Percentiles rank a stretch among this genome's conserved stretches.
These are phyloP conservation scores for Phymorhynchus buccinoides DNA, from an alignment of 1,140 invertebrate genomes.

Conservation along the genomic window DNA sequence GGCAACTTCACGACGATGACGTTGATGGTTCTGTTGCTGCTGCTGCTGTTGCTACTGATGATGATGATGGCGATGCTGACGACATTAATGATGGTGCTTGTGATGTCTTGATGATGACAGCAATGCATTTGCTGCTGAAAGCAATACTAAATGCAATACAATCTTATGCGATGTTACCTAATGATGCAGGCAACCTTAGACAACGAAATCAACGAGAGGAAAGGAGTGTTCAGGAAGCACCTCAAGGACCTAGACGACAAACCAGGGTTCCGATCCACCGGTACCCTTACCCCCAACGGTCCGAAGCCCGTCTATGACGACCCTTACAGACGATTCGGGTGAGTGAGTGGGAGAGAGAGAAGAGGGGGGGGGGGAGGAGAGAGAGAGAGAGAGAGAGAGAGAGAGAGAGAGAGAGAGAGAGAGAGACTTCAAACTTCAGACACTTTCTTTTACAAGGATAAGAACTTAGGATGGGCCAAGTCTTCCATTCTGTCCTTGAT, in stretches of 20 bases:
- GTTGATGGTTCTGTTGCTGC: too few relatives aligned
- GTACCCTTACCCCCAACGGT: not conserved
- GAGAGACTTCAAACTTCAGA: not conserved
- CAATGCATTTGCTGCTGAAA: too few relatives aligned
- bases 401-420: not conserved
- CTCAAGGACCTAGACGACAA: not conserved
- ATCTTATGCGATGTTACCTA: too few relatives aligned
- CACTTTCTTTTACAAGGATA: too few relatives aligned
- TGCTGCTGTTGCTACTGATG: too few relatives aligned
- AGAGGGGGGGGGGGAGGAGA: not conserved
- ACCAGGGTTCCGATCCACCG: slow-evolving; percentile 7
- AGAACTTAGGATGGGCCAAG: too few relatives aligned
- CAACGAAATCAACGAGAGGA: not conserved
- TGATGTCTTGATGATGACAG: too few relatives aligned
- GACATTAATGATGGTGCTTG: too few relatives aligned
- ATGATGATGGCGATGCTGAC: too few relatives aligned
- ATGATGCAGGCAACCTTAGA: slow-evolving; percentile 16
- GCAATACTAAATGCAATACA: too few relatives aligned
- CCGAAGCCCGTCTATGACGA: not conserved
- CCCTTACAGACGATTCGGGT: slow-evolving; percentile 12
- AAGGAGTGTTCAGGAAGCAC: not conserved
- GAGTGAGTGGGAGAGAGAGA: not conserved
- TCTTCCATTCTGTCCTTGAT: too few relatives aligned
- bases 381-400: not conserved
- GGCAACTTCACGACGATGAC: too few relatives aligned